Conservation (phyloP, 2,113 vertebrate genomes). For the Gadus macrocephalus region DNA sequence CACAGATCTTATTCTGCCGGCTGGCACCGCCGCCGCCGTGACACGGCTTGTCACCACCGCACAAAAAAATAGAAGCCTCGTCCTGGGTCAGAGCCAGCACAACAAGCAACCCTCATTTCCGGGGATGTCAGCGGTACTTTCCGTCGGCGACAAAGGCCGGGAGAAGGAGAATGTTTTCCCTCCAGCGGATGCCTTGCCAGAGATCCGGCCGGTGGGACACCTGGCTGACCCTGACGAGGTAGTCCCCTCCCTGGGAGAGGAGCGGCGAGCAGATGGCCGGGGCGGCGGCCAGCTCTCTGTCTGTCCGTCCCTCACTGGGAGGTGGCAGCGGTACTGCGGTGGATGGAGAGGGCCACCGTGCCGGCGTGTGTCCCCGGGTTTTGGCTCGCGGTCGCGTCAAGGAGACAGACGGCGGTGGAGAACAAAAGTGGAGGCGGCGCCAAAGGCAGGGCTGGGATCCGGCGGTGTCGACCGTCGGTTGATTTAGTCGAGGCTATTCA, state of each 20-base stretch:
- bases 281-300: conserved; percentile 27
- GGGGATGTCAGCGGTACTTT: background rate
- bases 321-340: background rate
- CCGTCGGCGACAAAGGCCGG: background rate
- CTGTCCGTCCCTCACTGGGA: conserved; percentile 19
- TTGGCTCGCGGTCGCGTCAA: no score
- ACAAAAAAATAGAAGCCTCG: no score
- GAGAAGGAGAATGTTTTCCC: conserved; percentile 15
- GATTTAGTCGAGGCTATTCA: no score
- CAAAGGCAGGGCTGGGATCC: no score
- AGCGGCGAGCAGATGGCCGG: conserved; percentile 44
- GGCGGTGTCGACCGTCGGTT: no score
- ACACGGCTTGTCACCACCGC: no score
- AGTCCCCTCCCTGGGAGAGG: conserved; percentile 17
- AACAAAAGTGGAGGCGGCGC: no score
- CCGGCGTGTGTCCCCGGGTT: no score
- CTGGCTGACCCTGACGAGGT: conserved; percentile 35
- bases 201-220: conserved; percentile 6
- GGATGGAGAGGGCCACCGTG: background rate
- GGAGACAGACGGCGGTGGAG: no score
- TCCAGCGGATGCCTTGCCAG: conserved; percentile 6
- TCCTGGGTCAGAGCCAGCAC: no score
- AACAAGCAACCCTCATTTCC: background rate
- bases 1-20: no score
- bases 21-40: no score